A percentile compares a stretch with the other conserved stretches of the same genome.
Evolutionary conservation across 2,797 vertebrate genomes (phyloP).

Genomic region (Tiaroga cobitis): DNA sequence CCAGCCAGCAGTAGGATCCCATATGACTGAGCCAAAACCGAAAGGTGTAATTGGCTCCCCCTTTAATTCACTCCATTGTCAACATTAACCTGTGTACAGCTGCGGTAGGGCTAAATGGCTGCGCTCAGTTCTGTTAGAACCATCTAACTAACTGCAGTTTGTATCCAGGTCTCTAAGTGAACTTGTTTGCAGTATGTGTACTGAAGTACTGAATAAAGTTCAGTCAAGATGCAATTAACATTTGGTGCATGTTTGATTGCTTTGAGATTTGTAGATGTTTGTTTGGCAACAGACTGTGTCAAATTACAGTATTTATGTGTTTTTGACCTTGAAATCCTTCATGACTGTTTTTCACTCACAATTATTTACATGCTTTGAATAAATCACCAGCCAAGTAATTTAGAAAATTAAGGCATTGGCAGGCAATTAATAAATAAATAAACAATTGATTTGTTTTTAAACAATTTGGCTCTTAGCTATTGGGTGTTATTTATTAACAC

Average conservation of each 20-base stretch:
- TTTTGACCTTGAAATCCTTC: neutral
- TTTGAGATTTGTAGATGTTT: neutral
- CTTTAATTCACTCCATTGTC: slow-evolving; percentile 21
- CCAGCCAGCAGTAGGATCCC: slow-evolving; percentile 22
- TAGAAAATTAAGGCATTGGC: neutral
- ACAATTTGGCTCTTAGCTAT: neutral
- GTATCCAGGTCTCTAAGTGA: slow-evolving; percentile 2
- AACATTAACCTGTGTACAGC: slow-evolving; percentile 48
- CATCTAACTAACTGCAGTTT: slow-evolving; percentile 2
- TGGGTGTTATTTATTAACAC: slow-evolving; percentile 11
- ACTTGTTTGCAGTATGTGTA: neutral
- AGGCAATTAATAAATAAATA: too few species aligned
- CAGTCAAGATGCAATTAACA: slow-evolving; percentile 2
- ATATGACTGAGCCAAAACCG: slow-evolving; percentile 23
- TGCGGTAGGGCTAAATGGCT: slow-evolving; percentile 5
- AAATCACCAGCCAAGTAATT: neutral
- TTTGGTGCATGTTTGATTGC: neutral
- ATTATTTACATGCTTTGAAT: slow-evolving; percentile 7
- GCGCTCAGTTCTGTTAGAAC: slow-evolving; percentile 14
- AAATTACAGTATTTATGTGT: neutral
- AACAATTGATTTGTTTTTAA: slow-evolving; percentile 21
- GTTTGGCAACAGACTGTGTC: neutral
- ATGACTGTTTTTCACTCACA: neutral
- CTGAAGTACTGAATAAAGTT: neutral
- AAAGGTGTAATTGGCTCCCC: slow-evolving; percentile 44